Conservation (phyloP, 1,140 invertebrate genomes). For the Scaptodrosophila lebanonensis region DNA sequence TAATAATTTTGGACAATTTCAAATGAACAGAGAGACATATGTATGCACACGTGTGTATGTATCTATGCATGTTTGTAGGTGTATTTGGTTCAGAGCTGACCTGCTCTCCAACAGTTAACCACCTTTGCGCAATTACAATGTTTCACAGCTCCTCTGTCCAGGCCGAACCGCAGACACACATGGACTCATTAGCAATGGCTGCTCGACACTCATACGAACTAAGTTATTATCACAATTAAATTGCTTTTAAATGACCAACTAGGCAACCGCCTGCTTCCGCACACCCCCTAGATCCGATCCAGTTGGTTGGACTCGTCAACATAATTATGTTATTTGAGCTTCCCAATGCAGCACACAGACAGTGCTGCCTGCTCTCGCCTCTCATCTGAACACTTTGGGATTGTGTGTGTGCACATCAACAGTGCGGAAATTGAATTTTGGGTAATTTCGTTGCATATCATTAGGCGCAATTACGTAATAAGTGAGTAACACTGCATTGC, state of each 20-base stretch:
- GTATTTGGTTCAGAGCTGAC: no score
- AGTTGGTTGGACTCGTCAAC: neutral
- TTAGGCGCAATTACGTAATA: slow-evolving; percentile 62
- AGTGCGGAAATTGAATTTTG: slow-evolving; percentile 60
- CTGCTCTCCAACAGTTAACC: no score
- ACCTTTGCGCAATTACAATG: no score
- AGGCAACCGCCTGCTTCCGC: neutral
- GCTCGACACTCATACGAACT: neutral
- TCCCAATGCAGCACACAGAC: slow-evolving; percentile 25
- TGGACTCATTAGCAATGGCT: neutral
- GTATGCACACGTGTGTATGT: no score
- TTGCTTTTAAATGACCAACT: slow-evolving; percentile 42
- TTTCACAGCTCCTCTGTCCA: neutral
- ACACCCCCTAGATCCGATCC: neutral
- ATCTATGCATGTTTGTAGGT: no score
- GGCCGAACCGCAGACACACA: neutral
- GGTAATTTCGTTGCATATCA: slow-evolving; percentile 60
- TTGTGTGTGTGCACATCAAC: slow-evolving; percentile 8
- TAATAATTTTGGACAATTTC: no score
- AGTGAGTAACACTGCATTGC: slow-evolving; percentile 34
- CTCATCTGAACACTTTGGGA: neutral
- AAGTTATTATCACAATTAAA: slow-evolving; percentile 46
- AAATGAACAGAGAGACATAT: no score
- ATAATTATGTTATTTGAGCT: slow-evolving; percentile 53
- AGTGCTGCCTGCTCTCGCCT: slow-evolving; percentile 11